A percentile compares a stretch with the other conserved stretches of the same genome.
phyloP scores from a whole-genome alignment of 1,140 invertebrate genomes.

The Hycleus cichorii region DNA sequence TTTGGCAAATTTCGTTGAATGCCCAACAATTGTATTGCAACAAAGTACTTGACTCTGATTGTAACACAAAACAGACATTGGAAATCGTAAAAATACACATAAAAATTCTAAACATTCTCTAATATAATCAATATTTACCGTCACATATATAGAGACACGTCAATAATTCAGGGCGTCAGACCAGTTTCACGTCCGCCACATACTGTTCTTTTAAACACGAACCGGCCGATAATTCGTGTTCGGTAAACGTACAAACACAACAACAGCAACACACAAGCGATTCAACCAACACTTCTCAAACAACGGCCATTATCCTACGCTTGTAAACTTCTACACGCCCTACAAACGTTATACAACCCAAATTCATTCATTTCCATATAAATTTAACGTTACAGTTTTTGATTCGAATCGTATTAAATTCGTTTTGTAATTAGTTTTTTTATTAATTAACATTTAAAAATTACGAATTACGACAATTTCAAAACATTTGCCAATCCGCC shows the following conservation, averaged over 20 bases:
- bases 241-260: constrained; percentile 3
- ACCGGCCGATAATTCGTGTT: constrained; percentile 3
- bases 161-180: constrained; percentile 3
- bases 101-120: too few species aligned
- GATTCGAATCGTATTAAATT: too few species aligned
- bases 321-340: constrained; percentile 28
- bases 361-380: neutral
- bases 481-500: constrained; percentile 30
- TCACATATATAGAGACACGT: constrained; percentile 1
- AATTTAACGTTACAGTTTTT: neutral
- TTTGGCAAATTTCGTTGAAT: too few species aligned
- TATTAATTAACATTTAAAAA: constrained; percentile 1
- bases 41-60: too few species aligned
- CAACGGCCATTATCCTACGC: constrained; percentile 21
- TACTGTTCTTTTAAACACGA: neutral
- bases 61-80: too few species aligned
- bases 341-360: constrained; percentile 14
- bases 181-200: constrained; percentile 2
- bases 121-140: too few species aligned
- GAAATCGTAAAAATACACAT: too few species aligned
- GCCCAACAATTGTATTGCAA: too few species aligned
- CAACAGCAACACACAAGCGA: constrained; percentile 13
- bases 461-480: constrained; percentile 25
- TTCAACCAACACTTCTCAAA: constrained; percentile 11
- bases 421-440: neutral